Base-by-base conservation (phyloP, 2,888 invertebrate genomes). In the Xiphydria camelus region DNA sequence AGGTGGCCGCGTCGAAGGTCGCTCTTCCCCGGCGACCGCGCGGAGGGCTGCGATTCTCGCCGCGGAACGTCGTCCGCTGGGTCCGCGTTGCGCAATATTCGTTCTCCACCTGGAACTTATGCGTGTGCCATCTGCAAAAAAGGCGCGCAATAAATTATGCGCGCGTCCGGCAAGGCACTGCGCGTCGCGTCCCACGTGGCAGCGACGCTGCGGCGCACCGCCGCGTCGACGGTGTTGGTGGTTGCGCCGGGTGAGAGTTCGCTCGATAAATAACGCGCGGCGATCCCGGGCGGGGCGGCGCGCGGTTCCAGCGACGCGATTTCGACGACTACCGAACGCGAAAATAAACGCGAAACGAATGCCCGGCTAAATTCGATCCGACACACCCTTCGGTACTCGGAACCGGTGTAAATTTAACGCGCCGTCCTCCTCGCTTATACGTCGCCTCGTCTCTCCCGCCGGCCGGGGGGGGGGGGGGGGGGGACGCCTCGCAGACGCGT, bases 81-180 rank as follows among this genome's bases (percentile, higher is more conserved):
- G n/a, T n/a, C n/a, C n/a, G n/a, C n/a, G n/a, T n/a, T n/a, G n/a
- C n/a, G n/a, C n/a, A n/a, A n/a, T n/a, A n/a, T n/a, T n/a, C n/a
- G n/a, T n/a, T n/a, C n/a, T n/a, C n/a, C n/a, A n/a, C n/a, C n/a
- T n/a, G n/a, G n/a, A n/a, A 18, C 61, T 45, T 43, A 45, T 41
- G 51, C 53, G 43, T 51, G 53, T 47, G 53, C 47, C 49, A 53
- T 56, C 47, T 57, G 53, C 55, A 61, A 49, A 61, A n/a, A 57
- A 51, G 50, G 50, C 51, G 41, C 45, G 40, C 55, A 55, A 66
- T 66, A 67, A 67, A 63, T 67, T 64, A 63, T 62, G 59, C 59
- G 63, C 54, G 50, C 56, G 37, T 18, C 12, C 38, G 47, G 51
- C 46, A 41, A 38, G 45, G 44, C 47, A 46, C 37, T 22, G 38